Conservation (phyloP, 1,140 invertebrate genomes). For the Amyelois transitella region DNA sequence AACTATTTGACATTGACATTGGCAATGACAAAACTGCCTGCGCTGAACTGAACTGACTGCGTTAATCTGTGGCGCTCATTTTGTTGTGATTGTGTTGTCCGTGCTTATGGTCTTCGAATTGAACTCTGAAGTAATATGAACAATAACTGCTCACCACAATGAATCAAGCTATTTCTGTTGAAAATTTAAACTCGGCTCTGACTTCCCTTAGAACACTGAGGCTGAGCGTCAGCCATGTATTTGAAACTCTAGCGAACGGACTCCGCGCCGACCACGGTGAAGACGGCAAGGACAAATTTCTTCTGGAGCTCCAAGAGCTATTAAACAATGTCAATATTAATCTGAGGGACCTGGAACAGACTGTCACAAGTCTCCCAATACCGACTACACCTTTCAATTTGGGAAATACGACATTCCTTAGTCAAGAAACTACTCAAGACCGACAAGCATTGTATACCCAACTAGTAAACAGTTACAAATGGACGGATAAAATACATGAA, state of each 20-base stretch:
- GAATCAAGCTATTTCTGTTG: slow-evolving; percentile 75
- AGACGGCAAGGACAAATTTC: slow-evolving; percentile 86
- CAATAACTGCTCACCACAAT: slow-evolving; percentile 24
- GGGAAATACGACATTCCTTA: slow-evolving; percentile 87
- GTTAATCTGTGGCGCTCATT: no score
- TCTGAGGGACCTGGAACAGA: slow-evolving; percentile 86
- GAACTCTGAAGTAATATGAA: slow-evolving; percentile 5
- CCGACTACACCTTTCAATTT: slow-evolving; percentile 85
- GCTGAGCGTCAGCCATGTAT: slow-evolving; percentile 87
- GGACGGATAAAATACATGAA: slow-evolving; percentile 93
- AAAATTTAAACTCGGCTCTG: slow-evolving; percentile 83
- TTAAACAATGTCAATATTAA: slow-evolving; percentile 84
- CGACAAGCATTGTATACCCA: slow-evolving; percentile 90
- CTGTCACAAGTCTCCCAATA: slow-evolving; percentile 81
- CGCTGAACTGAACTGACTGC: no score
- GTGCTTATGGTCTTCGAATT: no score
- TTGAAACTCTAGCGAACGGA: slow-evolving; percentile 86
- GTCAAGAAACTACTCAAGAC: slow-evolving; percentile 91
- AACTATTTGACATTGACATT: no score
- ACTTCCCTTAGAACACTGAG: slow-evolving; percentile 83
- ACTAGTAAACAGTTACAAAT: slow-evolving; percentile 91
- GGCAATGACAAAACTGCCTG: no score
- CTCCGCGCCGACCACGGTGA: slow-evolving; percentile 83
- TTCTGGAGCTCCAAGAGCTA: slow-evolving; percentile 86
- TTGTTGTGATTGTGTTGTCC: no score